These are phyloP conservation scores for Eurystomus gularis DNA, from an alignment of 2,113 vertebrate species.

Conservation along the genomic window DNA sequence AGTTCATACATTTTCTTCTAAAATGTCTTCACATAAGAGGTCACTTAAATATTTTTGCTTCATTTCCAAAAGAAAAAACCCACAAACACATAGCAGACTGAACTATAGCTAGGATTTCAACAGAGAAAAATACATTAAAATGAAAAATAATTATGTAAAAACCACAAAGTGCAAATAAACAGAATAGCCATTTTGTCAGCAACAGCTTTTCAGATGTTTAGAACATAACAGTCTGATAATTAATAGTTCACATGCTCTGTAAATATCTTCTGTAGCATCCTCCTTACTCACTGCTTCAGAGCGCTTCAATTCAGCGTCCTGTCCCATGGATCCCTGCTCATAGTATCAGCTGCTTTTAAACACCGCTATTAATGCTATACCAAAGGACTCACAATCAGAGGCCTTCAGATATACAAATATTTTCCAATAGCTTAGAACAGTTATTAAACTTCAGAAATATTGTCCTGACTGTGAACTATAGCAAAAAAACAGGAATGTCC, in stretches of 20 bases:
- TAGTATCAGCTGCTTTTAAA: not conserved
- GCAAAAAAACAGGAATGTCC: not conserved
- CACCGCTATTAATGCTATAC: not conserved
- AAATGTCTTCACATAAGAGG: not conserved
- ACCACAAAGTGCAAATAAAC: not conserved
- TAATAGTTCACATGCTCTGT: not conserved
- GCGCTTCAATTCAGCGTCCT: not conserved
- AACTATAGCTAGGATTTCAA: not conserved
- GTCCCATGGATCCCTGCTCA: not conserved
- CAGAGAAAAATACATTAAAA: not conserved
- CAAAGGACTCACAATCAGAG: not conserved
- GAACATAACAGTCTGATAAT: not conserved
- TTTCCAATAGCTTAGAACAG: not conserved
- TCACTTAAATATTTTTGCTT: not conserved
- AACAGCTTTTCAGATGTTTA: not conserved
- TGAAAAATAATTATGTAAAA: not conserved
- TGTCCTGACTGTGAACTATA: not conserved
- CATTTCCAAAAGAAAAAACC: not conserved
- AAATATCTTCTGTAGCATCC: not conserved
- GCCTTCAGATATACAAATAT: not conserved
- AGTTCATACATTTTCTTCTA: not conserved
- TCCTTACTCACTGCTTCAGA: not conserved
- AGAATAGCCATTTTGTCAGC: not conserved
- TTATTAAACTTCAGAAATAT: not conserved
- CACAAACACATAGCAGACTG: not conserved